Evolutionary conservation across 2,113 vertebrate species (phyloP).

Genomic region (Semnopithecus entellus): DNA sequence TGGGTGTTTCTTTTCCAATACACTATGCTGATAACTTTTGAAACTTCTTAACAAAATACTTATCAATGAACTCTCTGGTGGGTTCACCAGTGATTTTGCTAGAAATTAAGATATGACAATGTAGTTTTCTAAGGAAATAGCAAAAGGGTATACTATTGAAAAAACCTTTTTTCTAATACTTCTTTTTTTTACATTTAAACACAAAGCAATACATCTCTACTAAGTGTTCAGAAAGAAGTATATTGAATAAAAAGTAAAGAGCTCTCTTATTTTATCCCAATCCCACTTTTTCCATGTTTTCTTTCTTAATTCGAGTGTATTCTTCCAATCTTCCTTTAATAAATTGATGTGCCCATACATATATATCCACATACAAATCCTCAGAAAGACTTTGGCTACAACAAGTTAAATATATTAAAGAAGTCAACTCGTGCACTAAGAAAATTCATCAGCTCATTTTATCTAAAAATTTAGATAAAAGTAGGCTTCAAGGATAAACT

Average conservation of each 20-base stretch:
- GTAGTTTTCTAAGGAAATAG: neutral
- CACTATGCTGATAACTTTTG: neutral
- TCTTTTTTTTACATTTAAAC: neutral
- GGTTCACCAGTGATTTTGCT: neutral
- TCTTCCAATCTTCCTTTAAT: neutral
- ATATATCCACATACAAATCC: neutral
- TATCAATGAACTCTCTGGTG: neutral
- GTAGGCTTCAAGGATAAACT: neutral
- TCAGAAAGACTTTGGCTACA: neutral
- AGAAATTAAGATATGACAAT: neutral
- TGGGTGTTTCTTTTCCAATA: neutral
- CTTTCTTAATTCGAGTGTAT: neutral
- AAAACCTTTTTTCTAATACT: neutral
- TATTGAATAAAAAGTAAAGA: neutral
- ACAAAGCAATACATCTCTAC: neutral
- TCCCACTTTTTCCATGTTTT: neutral
- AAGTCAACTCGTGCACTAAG: neutral
- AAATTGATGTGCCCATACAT: neutral
- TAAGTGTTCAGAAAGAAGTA: neutral
- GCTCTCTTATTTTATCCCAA: neutral
- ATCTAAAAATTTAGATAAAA: neutral
- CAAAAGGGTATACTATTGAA: neutral
- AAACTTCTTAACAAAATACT: neutral
- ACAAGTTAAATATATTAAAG: neutral
- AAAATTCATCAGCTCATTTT: neutral